Evolutionary conservation across 2,888 invertebrate species (phyloP).

Genomic region (Rhogogaster chlorosoma): DNA sequence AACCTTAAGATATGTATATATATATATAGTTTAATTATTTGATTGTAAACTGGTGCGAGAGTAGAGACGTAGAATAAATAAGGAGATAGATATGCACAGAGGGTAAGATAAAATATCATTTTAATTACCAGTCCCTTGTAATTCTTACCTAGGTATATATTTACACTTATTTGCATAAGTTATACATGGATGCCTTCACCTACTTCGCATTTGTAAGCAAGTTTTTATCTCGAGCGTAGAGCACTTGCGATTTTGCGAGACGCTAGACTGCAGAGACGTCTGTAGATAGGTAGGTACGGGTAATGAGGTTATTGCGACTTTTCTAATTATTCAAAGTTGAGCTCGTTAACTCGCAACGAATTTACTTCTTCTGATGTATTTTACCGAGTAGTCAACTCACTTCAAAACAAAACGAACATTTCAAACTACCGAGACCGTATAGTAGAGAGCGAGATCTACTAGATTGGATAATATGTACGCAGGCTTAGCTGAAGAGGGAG

Average conservation of each 20-base stretch:
- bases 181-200: neutral
- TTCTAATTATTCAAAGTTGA: conserved; percentile 49
- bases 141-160: neutral
- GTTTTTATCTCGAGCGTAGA: neutral
- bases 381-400: conserved; percentile 18
- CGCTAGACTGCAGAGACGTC: conserved; percentile 3
- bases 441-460: neutral
- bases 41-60: neutral
- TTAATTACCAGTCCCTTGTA: neutral
- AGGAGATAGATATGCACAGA: neutral
- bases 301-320: conserved; percentile 50
- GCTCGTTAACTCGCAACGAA: conserved; percentile 37
- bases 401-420: conserved; percentile 30
- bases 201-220: neutral
- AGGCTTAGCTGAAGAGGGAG: neutral
- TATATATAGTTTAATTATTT: neutral
- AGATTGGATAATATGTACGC: neutral
- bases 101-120: neutral
- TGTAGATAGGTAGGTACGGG: conserved; percentile 1
- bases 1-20: no score
- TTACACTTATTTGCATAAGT: neutral
- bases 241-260: conserved; percentile 10
- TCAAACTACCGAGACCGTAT: neutral
- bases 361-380: conserved; percentile 27
- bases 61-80: neutral